These are phyloP conservation scores for Acanthurus leucopareius DNA, from an alignment of 2,797 vertebrate species.

Conservation along the genomic window DNA sequence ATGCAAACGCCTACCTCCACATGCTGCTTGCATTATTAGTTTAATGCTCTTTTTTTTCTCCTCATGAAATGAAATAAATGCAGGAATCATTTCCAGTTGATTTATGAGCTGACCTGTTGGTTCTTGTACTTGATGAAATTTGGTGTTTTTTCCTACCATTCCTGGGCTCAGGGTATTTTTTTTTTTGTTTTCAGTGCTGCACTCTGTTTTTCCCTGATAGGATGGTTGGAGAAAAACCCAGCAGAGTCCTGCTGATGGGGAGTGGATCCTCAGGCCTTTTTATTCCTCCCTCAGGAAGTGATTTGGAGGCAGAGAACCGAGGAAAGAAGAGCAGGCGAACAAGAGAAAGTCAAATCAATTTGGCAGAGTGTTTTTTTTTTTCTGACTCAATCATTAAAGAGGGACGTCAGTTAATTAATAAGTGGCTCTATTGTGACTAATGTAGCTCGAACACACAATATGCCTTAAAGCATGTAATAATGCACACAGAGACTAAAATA, in stretches of 20 bases:
- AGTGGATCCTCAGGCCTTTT: slow-evolving; percentile 37
- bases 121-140: slow-evolving; percentile 8
- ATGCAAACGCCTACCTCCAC: neutral
- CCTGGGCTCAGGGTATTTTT: neutral
- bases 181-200: slow-evolving; percentile 28
- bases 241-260: slow-evolving; percentile 42
- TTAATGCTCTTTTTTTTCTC: neutral
- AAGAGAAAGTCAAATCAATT: slow-evolving; percentile 47
- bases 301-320: slow-evolving; percentile 52
- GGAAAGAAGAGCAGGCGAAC: slow-evolving; percentile 43
- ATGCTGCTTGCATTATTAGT: slow-evolving; percentile 1
- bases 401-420: slow-evolving; percentile 59
- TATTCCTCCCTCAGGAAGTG: slow-evolving; percentile 52
- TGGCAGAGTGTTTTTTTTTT: slow-evolving; percentile 41
- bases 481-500: slow-evolving; percentile 1
- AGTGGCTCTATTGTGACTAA: slow-evolving; percentile 1
- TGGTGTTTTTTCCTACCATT: slow-evolving; percentile 21
- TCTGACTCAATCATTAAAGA: slow-evolving; percentile 60
- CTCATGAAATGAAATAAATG: slow-evolving; percentile 8
- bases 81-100: slow-evolving; percentile 23
- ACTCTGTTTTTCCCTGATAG: slow-evolving; percentile 42
- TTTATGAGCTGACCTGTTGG: slow-evolving; percentile 28
- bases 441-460: slow-evolving; percentile 31
- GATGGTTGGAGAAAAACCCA: slow-evolving; percentile 39
- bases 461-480: slow-evolving; percentile 13